phyloP scores from a whole-genome alignment of 1,140 invertebrate species.

The Asbolus verrucosus region DNA sequence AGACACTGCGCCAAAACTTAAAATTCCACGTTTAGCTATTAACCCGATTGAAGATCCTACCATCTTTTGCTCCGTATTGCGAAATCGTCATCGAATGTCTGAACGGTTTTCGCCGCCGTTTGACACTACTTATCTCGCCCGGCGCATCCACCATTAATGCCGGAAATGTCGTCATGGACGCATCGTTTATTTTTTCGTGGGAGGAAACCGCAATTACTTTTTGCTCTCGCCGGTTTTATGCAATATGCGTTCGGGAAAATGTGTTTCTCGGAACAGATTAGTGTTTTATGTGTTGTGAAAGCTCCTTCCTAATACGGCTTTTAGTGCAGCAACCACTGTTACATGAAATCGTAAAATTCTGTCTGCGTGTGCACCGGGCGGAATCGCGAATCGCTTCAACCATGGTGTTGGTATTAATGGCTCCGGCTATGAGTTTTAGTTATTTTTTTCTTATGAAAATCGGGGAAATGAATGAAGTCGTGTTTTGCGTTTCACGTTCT shows the following conservation, averaged over 20 bases:
- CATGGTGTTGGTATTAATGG: slow-evolving; percentile 11
- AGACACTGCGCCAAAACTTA: background rate
- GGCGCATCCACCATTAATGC: slow-evolving; percentile 28
- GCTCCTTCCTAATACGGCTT: slow-evolving; percentile 40
- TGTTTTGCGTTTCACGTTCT: background rate
- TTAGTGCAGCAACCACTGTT: slow-evolving; percentile 44
- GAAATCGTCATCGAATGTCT: slow-evolving; percentile 15
- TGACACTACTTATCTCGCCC: slow-evolving; percentile 19
- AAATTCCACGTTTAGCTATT: background rate
- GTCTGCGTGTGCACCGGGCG: slow-evolving; percentile 7
- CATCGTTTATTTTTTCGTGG: slow-evolving; percentile 7
- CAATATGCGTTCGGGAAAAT: slow-evolving; percentile 39
- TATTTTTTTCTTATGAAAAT: slow-evolving; percentile 27
- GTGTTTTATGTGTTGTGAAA: slow-evolving; percentile 46
- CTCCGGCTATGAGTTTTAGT: background rate
- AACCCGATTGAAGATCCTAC: background rate
- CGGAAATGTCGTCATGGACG: slow-evolving; percentile 6
- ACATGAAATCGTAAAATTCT: slow-evolving; percentile 43
- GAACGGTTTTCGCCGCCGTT: background rate
- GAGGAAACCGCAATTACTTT: slow-evolving; percentile 21
- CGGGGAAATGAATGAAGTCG: background rate
- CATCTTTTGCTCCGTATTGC: no score
- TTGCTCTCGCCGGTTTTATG: slow-evolving; percentile 7
- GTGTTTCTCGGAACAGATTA: slow-evolving; percentile 43
- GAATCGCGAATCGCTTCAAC: slow-evolving; percentile 12